phyloP scores from a whole-genome alignment of 2,888 invertebrate genomes.

The Ectemnius continuus region DNA sequence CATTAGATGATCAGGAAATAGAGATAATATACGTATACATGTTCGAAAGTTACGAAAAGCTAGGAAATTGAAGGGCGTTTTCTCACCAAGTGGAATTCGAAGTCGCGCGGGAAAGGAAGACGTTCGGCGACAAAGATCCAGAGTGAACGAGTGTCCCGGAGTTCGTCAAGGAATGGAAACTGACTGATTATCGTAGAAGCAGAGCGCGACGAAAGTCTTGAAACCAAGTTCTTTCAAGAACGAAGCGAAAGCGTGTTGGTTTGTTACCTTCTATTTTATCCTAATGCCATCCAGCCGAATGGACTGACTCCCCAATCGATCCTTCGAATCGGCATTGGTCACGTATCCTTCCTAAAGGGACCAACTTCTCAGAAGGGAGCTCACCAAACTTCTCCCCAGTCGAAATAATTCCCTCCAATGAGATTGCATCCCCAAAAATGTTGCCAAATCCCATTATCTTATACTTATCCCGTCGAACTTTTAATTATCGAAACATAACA shows the following conservation, averaged over 20 bases:
- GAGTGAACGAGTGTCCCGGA: not conserved
- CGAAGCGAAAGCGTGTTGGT: not conserved
- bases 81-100: not conserved
- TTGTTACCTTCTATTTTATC: constrained; percentile 12
- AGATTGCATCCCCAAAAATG: too few relatives aligned
- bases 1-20: too few relatives aligned
- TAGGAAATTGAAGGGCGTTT: not conserved
- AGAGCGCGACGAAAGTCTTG: constrained; percentile 5
- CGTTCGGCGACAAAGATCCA: not conserved
- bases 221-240: not conserved
- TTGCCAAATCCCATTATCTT: too few relatives aligned
- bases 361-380: not conserved
- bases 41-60: not conserved
- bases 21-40: too few relatives aligned
- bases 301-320: not conserved
- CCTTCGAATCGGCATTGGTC: not conserved
- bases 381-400: not conserved
- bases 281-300: not conserved
- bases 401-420: too few relatives aligned
- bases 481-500: too few relatives aligned
- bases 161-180: constrained; percentile 10
- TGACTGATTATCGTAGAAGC: constrained; percentile 22
- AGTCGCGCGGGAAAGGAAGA: constrained; percentile 17
- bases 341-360: not conserved
- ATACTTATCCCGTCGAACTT: too few relatives aligned